phyloP scores from a whole-genome alignment of 1,140 invertebrate genomes.

The Micrasema minimum region DNA sequence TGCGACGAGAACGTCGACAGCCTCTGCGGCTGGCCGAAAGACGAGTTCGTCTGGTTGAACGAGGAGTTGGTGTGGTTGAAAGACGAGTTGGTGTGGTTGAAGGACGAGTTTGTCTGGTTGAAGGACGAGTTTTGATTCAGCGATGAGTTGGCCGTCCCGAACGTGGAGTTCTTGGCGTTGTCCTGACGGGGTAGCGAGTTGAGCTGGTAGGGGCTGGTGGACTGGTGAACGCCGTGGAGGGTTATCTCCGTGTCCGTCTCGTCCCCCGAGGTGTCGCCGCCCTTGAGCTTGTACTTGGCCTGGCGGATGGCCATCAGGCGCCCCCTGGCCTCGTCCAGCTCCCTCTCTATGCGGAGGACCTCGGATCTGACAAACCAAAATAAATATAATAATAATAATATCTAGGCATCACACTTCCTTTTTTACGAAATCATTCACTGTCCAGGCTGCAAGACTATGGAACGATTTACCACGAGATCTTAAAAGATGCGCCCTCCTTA shows the following conservation, averaged over 20 bases:
- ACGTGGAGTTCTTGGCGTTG: slow-evolving; percentile 36
- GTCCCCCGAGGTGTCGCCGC: slow-evolving; percentile 68
- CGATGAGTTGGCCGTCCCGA: slow-evolving; percentile 46
- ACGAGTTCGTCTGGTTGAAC: slow-evolving; percentile 48
- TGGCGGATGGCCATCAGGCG: slow-evolving; percentile 86
- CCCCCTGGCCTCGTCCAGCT: slow-evolving; percentile 92
- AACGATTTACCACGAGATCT: no score
- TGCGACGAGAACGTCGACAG: slow-evolving; percentile 30
- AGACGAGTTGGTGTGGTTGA: slow-evolving; percentile 48
- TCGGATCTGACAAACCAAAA: slow-evolving; percentile 71
- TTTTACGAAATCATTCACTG: no score
- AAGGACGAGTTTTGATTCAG: slow-evolving; percentile 40
- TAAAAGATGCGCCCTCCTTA: no score
- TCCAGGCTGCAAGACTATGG: no score
- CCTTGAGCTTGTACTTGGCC: slow-evolving; percentile 82
- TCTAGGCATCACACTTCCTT: no score
- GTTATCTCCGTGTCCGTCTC: slow-evolving; percentile 67
- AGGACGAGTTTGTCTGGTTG: slow-evolving; percentile 43
- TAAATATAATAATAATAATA: not conserved
- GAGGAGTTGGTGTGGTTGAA: slow-evolving; percentile 44
- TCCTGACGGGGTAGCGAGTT: slow-evolving; percentile 51
- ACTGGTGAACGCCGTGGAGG: slow-evolving; percentile 42
- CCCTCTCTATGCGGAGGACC: slow-evolving; percentile 91
- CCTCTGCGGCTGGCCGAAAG: slow-evolving; percentile 36
- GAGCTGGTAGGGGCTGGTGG: slow-evolving; percentile 44